A percentile compares a stretch with the other conserved stretches of the same genome.
These are phyloP conservation scores for Protodeltote pygarga DNA, from an alignment of 2,888 invertebrate species.

Conservation along the genomic window DNA sequence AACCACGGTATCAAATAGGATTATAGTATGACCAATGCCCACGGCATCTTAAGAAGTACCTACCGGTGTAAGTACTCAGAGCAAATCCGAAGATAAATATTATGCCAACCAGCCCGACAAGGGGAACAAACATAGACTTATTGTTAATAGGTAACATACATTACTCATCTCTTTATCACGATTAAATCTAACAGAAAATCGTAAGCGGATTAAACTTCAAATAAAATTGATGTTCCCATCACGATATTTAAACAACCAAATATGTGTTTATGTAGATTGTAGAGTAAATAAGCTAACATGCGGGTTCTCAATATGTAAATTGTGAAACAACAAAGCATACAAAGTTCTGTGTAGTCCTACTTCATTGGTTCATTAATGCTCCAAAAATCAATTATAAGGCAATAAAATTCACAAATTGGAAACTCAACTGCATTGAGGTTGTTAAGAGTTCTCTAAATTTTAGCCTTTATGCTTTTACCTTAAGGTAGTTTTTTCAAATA, in stretches of 20 bases:
- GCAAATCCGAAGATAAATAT: constrained; percentile 69
- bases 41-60: no score
- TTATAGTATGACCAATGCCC: constrained; percentile 49
- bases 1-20: constrained; percentile 40
- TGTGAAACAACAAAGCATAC: constrained; percentile 62
- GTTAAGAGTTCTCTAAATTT: constrained; percentile 19
- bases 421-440: constrained; percentile 38
- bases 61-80: constrained; percentile 60
- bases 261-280: constrained; percentile 36
- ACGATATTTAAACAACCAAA: constrained; percentile 46
- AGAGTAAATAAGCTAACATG: constrained; percentile 58
- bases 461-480: constrained; percentile 30
- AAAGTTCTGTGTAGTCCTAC: constrained; percentile 38
- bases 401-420: constrained; percentile 73
- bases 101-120: constrained; percentile 63
- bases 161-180: constrained; percentile 44
- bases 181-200: constrained; percentile 40
- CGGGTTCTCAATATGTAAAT: constrained; percentile 67
- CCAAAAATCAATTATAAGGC: constrained; percentile 71
- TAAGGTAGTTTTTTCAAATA: constrained; percentile 52
- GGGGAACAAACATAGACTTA: constrained; percentile 56
- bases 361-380: constrained; percentile 63
- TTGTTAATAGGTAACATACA: constrained; percentile 30
- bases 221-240: constrained; percentile 49
- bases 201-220: constrained; percentile 39